Evolutionary conservation across 2,797 vertebrate genomes (phyloP).

Genomic region (Thripadectes ignobilis): DNA sequence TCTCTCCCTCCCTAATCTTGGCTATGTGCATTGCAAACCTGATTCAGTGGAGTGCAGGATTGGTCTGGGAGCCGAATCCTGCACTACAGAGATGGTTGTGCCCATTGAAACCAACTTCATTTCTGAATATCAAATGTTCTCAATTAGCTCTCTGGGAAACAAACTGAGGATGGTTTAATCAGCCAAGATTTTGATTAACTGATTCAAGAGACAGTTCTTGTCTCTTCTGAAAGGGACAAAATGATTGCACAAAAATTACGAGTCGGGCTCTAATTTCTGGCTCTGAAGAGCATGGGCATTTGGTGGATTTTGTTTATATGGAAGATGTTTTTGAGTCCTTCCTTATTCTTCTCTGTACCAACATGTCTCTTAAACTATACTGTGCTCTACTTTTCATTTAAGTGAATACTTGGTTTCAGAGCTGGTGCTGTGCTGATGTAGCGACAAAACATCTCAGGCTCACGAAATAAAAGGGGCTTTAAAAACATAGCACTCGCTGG

Average conservation of each 20-base stretch:
- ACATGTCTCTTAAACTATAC: background rate
- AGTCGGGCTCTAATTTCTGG: conserved; percentile 42
- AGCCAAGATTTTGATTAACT: conserved; percentile 48
- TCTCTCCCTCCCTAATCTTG: background rate
- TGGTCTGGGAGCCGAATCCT: background rate
- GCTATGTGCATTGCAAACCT: background rate
- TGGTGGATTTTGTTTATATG: conserved; percentile 8
- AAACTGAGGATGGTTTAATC: conserved; percentile 26
- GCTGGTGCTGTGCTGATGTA: background rate
- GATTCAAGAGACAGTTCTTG: conserved; percentile 50
- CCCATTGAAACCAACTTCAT: conserved; percentile 2
- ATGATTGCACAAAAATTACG: conserved; percentile 53
- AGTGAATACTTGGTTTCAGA: background rate
- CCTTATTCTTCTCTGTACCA: background rate
- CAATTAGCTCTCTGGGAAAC: conserved; percentile 49
- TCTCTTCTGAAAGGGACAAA: conserved; percentile 51
- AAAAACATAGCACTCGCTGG: background rate
- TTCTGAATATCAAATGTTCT: conserved; percentile 27
- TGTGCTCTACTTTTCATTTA: background rate
- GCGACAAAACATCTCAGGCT: background rate
- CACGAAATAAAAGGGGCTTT: background rate
- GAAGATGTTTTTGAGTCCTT: background rate
- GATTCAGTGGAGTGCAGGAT: background rate
- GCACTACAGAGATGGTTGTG: background rate
- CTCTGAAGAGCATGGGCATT: background rate